phyloP scores from a whole-genome alignment of 2,888 invertebrate species.

The Caradrina clavipalpis region DNA sequence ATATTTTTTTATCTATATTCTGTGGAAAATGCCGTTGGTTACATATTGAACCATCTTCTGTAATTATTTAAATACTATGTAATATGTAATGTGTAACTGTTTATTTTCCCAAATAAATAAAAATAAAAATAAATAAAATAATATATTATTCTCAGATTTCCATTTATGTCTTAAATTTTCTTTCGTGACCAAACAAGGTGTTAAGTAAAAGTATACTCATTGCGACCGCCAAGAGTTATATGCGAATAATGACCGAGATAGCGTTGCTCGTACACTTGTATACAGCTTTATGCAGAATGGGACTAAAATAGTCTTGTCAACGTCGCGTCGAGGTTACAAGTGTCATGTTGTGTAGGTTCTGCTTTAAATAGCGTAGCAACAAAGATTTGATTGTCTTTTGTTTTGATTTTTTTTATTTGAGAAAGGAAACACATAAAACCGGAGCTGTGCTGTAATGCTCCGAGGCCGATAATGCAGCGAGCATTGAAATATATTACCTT shows the following conservation, averaged over 20 bases:
- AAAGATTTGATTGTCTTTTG: slow-evolving; percentile 4
- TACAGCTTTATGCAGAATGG: slow-evolving; percentile 35
- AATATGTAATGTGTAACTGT: no score
- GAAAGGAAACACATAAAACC: no score
- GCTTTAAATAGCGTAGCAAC: slow-evolving; percentile 1
- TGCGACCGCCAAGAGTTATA: slow-evolving; percentile 23
- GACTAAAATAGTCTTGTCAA: slow-evolving; percentile 48
- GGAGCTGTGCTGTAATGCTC: no score
- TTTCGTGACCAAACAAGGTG: slow-evolving; percentile 30
- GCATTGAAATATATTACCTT: no score
- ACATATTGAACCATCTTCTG: no score
- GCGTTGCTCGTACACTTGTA: slow-evolving; percentile 17
- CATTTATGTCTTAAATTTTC: slow-evolving; percentile 1
- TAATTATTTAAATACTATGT: no score
- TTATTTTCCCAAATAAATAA: no score
- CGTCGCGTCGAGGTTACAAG: slow-evolving; percentile 37
- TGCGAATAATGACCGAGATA: slow-evolving; percentile 45
- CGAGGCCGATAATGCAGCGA: no score
- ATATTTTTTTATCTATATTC: no score
- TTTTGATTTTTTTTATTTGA: no score
- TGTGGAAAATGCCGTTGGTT: no score
- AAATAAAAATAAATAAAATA: no score
- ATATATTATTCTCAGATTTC: neutral
- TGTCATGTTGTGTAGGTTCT: slow-evolving; percentile 19
- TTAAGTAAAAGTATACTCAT: slow-evolving; percentile 23